phyloP scores from a whole-genome alignment of 2,888 invertebrate genomes.

The Platynereis dumerilii region DNA sequence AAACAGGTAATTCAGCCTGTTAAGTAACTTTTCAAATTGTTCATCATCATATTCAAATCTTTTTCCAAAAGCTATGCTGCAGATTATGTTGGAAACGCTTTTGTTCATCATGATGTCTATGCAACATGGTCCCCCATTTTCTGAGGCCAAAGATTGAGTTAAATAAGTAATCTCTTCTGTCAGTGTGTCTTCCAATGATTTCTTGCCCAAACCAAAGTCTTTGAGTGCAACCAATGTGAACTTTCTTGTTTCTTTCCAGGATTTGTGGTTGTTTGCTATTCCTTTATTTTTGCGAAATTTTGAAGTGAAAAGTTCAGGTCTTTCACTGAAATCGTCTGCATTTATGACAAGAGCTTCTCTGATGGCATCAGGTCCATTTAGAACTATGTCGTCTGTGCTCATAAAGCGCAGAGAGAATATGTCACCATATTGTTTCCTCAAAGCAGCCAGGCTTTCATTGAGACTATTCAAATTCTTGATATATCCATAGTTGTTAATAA shows the following conservation, averaged over 20 bases:
- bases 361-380: slow-evolving; percentile 15
- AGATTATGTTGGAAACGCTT: slow-evolving; percentile 19
- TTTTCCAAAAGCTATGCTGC: slow-evolving; percentile 10
- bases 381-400: neutral
- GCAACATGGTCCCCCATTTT: slow-evolving; percentile 2
- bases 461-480: too few species aligned
- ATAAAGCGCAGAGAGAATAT: too few species aligned
- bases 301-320: neutral
- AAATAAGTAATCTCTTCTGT: slow-evolving; percentile 13
- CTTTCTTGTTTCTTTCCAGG: slow-evolving; percentile 11
- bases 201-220: slow-evolving; percentile 22
- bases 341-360: slow-evolving; percentile 19
- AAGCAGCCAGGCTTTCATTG: too few species aligned
- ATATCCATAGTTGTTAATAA: too few species aligned
- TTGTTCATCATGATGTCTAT: neutral
- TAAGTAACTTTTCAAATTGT: too few species aligned
- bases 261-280: too few species aligned
- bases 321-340: slow-evolving; percentile 7
- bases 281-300: too few species aligned
- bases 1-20: too few species aligned
- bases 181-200: slow-evolving; percentile 15
- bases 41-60: neutral
- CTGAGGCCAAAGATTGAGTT: neutral
- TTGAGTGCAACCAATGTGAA: slow-evolving; percentile 14
- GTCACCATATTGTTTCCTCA: too few species aligned